These are phyloP conservation scores for Pipa parva DNA, from an alignment of 2,113 vertebrate species.

Conservation along the genomic window DNA sequence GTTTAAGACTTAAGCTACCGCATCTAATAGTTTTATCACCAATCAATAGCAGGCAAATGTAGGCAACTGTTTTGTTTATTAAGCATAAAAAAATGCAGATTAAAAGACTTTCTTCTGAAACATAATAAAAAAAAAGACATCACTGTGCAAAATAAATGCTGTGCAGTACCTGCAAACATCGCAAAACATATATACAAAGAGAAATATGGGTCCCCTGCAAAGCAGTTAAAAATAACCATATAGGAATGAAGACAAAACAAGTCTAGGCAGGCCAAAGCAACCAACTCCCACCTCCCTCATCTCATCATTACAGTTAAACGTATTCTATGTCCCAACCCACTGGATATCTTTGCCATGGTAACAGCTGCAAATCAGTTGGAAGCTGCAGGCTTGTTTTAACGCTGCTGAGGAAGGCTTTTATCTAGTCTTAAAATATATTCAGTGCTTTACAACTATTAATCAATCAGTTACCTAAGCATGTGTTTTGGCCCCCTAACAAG, in stretches of 20 bases:
- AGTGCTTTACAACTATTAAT: neutral
- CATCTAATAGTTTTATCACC: no score
- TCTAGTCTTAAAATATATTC: neutral
- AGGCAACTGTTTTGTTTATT: no score
- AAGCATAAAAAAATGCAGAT: no score
- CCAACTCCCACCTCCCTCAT: neutral
- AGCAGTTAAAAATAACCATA: neutral
- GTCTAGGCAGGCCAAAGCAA: neutral
- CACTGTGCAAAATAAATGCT: neutral
- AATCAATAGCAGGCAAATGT: no score
- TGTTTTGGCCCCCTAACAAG: neutral
- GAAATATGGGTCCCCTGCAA: neutral
- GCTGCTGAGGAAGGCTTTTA: neutral
- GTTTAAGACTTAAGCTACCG: no score
- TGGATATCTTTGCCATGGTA: neutral
- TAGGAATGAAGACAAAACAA: neutral
- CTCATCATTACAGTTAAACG: neutral
- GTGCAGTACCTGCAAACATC: neutral
- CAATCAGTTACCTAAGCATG: neutral
- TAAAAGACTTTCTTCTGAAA: neutral
- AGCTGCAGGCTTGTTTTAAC: neutral
- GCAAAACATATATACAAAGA: neutral
- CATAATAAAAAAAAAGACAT: neutral
- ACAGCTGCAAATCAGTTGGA: neutral
- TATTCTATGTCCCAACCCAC: neutral